Conservation (phyloP, 2,888 invertebrate genomes). For the Mallateleia sp. region DNA sequence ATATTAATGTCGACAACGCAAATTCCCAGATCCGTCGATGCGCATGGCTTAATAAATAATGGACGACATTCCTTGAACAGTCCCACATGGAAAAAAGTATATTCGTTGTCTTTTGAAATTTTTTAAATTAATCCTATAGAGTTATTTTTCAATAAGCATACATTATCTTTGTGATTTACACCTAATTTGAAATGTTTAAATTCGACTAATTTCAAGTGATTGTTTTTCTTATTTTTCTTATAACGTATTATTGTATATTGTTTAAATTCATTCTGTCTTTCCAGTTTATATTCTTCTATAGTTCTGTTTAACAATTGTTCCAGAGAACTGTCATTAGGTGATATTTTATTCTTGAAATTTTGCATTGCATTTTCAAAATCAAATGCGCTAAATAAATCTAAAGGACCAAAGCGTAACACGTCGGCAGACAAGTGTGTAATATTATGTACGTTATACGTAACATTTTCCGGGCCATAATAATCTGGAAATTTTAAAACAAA, state of each 20-base stretch:
- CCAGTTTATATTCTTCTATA: conserved; percentile 24
- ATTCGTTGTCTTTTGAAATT: no score
- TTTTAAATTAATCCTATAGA: no score
- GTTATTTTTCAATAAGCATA: neutral
- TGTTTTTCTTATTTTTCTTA: neutral
- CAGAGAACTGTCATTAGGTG: conserved; percentile 31
- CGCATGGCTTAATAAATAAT: no score
- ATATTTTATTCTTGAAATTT: conserved; percentile 34
- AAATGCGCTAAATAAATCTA: conserved; percentile 45
- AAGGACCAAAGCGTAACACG: conserved; percentile 16
- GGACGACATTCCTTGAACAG: no score
- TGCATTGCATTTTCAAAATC: conserved; percentile 37
- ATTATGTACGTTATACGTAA: conserved; percentile 82
- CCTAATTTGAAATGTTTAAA: neutral
- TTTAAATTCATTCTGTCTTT: conserved; percentile 10
- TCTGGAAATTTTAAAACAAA: conserved; percentile 53
- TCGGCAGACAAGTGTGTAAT: conserved; percentile 79
- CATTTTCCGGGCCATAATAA: conserved; percentile 74
- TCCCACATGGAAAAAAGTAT: no score
- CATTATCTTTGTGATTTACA: neutral
- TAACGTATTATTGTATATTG: conserved; percentile 32
- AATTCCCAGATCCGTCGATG: no score
- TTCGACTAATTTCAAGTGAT: neutral
- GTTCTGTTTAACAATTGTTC: conserved; percentile 37
- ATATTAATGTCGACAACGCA: no score